Base-by-base conservation (phyloP, 2,888 invertebrate species). In the Clunio marinus region DNA sequence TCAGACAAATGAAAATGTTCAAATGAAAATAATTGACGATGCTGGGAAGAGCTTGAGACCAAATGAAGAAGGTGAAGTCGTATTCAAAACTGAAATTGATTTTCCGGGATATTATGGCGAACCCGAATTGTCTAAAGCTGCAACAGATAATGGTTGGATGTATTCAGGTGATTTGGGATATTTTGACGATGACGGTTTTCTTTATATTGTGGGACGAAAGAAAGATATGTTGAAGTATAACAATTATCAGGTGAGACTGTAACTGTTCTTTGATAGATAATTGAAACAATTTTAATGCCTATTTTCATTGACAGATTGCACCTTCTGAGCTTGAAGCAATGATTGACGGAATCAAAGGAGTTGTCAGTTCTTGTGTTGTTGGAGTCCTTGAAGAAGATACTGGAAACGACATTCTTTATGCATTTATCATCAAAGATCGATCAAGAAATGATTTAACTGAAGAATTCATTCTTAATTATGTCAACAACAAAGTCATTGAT, bases 131-230 rank as follows among this genome's bases (percentile, higher is more conserved):
- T n/a, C n/a, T n/a, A n/a, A n/a, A n/a, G n/a, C n/a, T n/a, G n/a
- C n/a, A n/a, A n/a, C n/a, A n/a, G n/a, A n/a, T n/a, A n/a, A n/a
- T n/a, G n/a, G n/a, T n/a, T n/a, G n/a, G n/a, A n/a, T n/a, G n/a
- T 75, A 75, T 32, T 76, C 78, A 20, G 78, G 78, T 2, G 79
- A 78, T 71, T 71, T 77, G 72, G 78, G 79, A 17, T 76, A 75
- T 70, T 75, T 79, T 62, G 78, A 78, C 68, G 72, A 75, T 35
- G 76, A 76, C 62, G 76, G 77, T 55, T 74, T 72, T 32, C 58
- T 77, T 17, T 74, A 74, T 59, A 72, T 77, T 8, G 72, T 72
- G 59, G 75, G 73, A 1, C 73, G 77, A 1, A 75, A 74, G 27
- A 75, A 74, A 45, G 77, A 77, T 22, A 74, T 77, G 69, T 73